Conservation (phyloP, 2,888 invertebrate genomes). For the Acrocera orbiculus region DNA sequence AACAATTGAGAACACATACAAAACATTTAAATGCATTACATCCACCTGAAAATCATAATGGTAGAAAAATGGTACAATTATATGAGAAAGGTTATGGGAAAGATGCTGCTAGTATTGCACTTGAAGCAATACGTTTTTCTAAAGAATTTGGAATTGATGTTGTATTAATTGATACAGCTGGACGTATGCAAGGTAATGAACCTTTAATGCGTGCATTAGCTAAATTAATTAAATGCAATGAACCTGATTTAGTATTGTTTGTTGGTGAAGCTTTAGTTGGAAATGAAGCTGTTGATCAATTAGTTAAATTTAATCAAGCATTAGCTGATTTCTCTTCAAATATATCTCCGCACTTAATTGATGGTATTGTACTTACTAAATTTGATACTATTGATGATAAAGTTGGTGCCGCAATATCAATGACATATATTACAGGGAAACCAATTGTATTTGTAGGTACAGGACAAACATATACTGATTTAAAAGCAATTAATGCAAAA, state of each 20-base stretch:
- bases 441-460: conserved; percentile 91
- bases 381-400: conserved; percentile 99
- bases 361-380: conserved; percentile 97
- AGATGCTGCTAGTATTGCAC: conserved; percentile 95
- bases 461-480: conserved; percentile 96
- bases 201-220: conserved; percentile 95
- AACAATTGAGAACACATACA: conserved; percentile 90
- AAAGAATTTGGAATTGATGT: conserved; percentile 68
- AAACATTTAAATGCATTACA: conserved; percentile 86
- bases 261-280: conserved; percentile 99
- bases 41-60: conserved; percentile 53
- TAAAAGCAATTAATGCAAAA: conserved; percentile 89
- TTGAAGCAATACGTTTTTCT: conserved; percentile 88
- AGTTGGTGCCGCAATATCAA: conserved; percentile 97
- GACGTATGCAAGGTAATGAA: conserved; percentile 99
- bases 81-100: conserved; percentile 98
- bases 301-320: conserved; percentile 97
- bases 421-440: conserved; percentile 99
- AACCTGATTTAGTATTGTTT: conserved; percentile 95
- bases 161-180: conserved; percentile 96
- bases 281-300: conserved; percentile 98
- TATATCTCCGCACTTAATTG: conserved; percentile 75
- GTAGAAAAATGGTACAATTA: conserved; percentile 71
- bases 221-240: conserved; percentile 93
- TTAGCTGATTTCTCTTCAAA: conserved; percentile 77